These are phyloP conservation scores for rat (Rattus norvegicus) DNA, from an alignment of 2,113 vertebrate species.

Conservation along the genomic window DNA sequence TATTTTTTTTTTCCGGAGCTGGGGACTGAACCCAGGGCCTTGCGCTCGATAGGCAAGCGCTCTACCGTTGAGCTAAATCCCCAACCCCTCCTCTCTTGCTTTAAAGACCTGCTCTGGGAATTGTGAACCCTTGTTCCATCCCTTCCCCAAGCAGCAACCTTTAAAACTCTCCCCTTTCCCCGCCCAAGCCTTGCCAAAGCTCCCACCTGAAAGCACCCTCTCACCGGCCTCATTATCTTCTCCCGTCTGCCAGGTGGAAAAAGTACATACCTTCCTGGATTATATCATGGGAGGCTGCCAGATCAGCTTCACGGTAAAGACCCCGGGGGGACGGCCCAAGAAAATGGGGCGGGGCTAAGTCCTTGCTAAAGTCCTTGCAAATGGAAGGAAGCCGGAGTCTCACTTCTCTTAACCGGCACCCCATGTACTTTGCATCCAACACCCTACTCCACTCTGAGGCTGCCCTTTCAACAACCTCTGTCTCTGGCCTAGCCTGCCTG, in stretches of 20 bases:
- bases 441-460: neutral
- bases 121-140: neutral
- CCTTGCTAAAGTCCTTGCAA: neutral
- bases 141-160: neutral
- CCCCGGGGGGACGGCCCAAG: neutral
- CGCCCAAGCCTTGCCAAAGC: neutral
- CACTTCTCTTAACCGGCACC: neutral
- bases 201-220: neutral
- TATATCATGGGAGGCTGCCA: conserved; percentile 86
- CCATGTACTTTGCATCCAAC: neutral
- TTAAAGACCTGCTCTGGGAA: neutral
- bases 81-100: no score
- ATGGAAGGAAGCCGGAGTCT: neutral
- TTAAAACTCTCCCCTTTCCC: neutral
- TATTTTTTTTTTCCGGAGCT: no score
- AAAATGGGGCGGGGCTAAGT: neutral
- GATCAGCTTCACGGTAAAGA: conserved; percentile 84
- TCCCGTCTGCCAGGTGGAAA: conserved; percentile 78
- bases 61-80: no score
- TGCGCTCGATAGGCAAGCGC: no score
- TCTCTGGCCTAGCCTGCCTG: neutral
- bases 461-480: neutral
- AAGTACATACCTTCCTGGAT: conserved; percentile 84
- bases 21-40: no score
- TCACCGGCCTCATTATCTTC: neutral